A percentile compares a stretch with the other conserved stretches of the same genome.
Conservation (phyloP, 2,113 vertebrate genomes). For the Orycteropus afer region DNA sequence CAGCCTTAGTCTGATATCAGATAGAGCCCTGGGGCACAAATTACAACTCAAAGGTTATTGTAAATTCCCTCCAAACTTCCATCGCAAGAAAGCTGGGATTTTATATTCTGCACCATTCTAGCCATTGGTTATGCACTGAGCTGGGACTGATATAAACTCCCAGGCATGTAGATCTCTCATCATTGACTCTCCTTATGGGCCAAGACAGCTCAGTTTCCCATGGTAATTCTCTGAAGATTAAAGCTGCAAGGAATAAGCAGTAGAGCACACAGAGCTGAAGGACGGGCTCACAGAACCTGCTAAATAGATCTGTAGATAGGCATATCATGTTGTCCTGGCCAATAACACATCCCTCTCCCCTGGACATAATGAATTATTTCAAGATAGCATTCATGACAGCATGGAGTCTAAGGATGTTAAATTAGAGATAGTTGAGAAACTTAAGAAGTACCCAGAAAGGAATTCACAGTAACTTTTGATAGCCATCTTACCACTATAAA, state of each 20-base stretch:
- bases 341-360: background rate
- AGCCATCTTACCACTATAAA: background rate
- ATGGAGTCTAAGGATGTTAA: background rate
- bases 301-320: background rate
- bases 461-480: background rate
- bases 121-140: background rate
- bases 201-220: background rate
- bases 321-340: background rate
- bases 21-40: background rate
- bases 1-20: background rate
- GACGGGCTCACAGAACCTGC: background rate
- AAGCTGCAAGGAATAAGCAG: background rate
- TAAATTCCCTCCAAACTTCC: background rate
- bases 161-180: background rate
- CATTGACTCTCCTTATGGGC: background rate
- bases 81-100: background rate
- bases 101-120: background rate
- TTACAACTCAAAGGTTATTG: background rate
- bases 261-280: background rate
- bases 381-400: background rate
- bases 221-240: background rate
- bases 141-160: background rate
- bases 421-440: background rate
- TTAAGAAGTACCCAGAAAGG: background rate
- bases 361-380: background rate